Percentiles rank a stretch among this genome's conserved stretches.
phyloP scores from a whole-genome alignment of 1,140 invertebrate species.

The Rhagoletis zephyria region DNA sequence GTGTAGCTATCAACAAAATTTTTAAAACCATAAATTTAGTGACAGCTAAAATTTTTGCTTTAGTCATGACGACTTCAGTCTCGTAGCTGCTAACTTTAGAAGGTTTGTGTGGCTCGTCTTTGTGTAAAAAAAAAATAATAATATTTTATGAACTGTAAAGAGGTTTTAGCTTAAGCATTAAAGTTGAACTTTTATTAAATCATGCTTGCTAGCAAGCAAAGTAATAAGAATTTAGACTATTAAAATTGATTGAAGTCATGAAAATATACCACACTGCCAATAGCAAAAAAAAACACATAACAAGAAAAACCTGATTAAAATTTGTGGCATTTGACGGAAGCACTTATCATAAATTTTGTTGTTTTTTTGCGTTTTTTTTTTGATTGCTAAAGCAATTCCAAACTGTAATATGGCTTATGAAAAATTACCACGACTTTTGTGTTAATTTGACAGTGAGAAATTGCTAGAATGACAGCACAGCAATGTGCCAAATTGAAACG shows the following conservation, averaged over 20 bases:
- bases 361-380: not conserved
- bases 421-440: conserved; percentile 36
- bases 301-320: not conserved
- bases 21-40: conserved; percentile 41
- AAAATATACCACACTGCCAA: not conserved
- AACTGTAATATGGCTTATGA: not conserved
- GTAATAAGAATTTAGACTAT: too few species aligned
- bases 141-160: not conserved
- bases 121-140: not conserved
- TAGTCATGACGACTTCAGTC: not conserved
- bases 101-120: not conserved
- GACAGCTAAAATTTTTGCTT: conserved; percentile 25
- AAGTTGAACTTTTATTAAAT: conserved; percentile 32
- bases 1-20: conserved; percentile 36
- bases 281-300: not conserved
- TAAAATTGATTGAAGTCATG: too few species aligned
- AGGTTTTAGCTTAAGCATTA: not conserved
- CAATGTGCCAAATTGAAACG: conserved; percentile 33
- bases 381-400: not conserved
- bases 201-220: not conserved
- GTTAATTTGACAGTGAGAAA: conserved; percentile 51
- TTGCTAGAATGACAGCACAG: conserved; percentile 42
- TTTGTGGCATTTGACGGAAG: conserved; percentile 42
- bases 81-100: not conserved
- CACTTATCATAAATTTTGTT: conserved; percentile 36